Conservation (phyloP, 2,888 invertebrate species). For the Thumatha senex region DNA sequence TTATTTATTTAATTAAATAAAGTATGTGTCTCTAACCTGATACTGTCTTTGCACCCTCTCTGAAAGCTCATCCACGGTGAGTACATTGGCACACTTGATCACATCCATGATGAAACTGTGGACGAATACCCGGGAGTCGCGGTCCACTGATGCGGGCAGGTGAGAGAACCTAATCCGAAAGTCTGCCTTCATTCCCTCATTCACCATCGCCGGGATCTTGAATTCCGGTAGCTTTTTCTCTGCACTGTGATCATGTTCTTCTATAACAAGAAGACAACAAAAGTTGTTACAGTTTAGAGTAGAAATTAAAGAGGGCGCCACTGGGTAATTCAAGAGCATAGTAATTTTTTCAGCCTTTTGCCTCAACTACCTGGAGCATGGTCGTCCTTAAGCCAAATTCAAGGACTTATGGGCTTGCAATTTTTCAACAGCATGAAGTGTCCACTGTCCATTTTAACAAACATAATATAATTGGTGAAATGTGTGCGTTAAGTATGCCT, state of each 20-base stretch:
- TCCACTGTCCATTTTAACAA: too few species aligned
- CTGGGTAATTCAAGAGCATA: neutral
- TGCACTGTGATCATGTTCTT: constrained; percentile 59
- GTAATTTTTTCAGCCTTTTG: too few species aligned
- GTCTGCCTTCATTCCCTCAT: constrained; percentile 69
- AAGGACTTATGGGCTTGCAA: too few species aligned
- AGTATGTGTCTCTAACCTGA: constrained; percentile 84
- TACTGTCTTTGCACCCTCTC: constrained; percentile 96
- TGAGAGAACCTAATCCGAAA: constrained; percentile 74
- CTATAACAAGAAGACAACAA: constrained; percentile 27
- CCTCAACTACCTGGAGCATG: too few species aligned
- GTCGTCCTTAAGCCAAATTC: too few species aligned
- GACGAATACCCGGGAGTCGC: constrained; percentile 87
- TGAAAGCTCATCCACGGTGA: constrained; percentile 92
- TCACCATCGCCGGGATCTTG: constrained; percentile 65
- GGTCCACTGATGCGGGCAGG: constrained; percentile 68
- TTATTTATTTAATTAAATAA: too few species aligned
- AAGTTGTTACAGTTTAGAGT: neutral
- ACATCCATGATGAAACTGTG: constrained; percentile 86
- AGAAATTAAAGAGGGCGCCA: neutral
- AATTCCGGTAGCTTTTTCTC: constrained; percentile 63
- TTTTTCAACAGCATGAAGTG: too few species aligned
- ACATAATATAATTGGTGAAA: too few species aligned
- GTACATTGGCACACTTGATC: constrained; percentile 82
- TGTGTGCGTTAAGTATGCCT: too few species aligned